These are phyloP conservation scores for Tetragnatha versicolor DNA, from an alignment of 1,140 invertebrate genomes.

Conservation along the genomic window DNA sequence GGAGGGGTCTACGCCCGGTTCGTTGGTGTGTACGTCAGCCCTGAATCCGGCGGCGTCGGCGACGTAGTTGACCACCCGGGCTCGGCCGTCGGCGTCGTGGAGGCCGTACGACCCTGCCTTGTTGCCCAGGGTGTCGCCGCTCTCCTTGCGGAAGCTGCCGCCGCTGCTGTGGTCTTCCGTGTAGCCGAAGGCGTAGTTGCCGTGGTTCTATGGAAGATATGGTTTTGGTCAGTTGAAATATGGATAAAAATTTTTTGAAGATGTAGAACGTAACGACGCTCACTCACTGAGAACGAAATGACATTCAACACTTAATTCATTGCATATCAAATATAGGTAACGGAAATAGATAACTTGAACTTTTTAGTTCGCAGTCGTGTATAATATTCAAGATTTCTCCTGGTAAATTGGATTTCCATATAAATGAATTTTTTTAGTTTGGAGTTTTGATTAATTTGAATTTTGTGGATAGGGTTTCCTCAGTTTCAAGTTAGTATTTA, in stretches of 20 bases:
- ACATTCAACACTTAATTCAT: background rate
- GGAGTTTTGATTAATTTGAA: too few species aligned
- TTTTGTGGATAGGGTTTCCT: too few species aligned
- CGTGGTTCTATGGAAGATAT: conserved; percentile 38
- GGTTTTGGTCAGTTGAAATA: too few species aligned
- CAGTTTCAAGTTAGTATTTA: too few species aligned
- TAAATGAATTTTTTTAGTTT: too few species aligned
- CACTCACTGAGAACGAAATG: background rate
- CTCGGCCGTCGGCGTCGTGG: conserved; percentile 58
- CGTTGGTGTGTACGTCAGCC: conserved; percentile 54
- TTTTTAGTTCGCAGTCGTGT: background rate
- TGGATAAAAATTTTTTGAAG: background rate
- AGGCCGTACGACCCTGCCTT: conserved; percentile 59
- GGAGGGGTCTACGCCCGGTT: conserved; percentile 46
- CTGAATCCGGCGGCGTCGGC: conserved; percentile 59
- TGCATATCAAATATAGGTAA: background rate
- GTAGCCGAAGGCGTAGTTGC: conserved; percentile 57
- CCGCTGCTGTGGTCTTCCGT: conserved; percentile 57
- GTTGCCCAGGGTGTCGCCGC: conserved; percentile 34
- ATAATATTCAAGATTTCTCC: background rate
- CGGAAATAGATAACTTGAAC: background rate
- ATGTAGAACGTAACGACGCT: background rate
- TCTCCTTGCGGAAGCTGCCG: conserved; percentile 56
- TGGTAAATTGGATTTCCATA: too few species aligned
- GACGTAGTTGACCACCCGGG: conserved; percentile 57